Conservation (phyloP, 2,113 vertebrate species). For the Pelodiscus sinensis region DNA sequence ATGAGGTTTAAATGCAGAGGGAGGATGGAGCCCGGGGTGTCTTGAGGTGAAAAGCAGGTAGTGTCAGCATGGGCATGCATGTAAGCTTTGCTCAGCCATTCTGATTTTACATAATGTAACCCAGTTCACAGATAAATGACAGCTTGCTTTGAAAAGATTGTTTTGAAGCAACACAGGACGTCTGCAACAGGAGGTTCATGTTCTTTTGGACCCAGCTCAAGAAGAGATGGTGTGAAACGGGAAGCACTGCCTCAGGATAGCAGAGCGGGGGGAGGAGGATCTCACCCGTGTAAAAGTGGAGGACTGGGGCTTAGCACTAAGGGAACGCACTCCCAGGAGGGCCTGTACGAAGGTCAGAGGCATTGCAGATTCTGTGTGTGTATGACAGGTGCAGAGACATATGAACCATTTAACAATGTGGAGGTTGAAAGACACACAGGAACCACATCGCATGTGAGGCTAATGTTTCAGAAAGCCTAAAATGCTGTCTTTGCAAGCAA, state of each 20-base stretch:
- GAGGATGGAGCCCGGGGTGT: neutral
- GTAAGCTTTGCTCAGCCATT: neutral
- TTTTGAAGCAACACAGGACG: neutral
- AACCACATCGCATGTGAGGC: neutral
- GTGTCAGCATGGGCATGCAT: neutral
- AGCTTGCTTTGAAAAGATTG: neutral
- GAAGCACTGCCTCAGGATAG: neutral
- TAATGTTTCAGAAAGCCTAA: neutral
- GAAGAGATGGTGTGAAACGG: neutral
- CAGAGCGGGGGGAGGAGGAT: neutral
- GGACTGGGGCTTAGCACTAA: neutral
- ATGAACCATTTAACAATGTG: neutral
- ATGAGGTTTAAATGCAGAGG: neutral
- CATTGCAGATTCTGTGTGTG: neutral
- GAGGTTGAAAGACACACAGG: neutral
- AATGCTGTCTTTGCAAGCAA: neutral
- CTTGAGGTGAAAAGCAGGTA: neutral
- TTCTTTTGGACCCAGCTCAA: neutral
- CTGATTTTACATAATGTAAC: neutral
- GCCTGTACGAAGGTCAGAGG: neutral
- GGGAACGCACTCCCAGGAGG: neutral
- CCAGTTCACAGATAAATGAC: neutral
- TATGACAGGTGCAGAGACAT: neutral
- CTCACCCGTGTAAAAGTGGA: neutral
- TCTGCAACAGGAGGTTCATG: neutral